Conservation (phyloP, 2,797 vertebrate species). For the Zalophus californianus region DNA sequence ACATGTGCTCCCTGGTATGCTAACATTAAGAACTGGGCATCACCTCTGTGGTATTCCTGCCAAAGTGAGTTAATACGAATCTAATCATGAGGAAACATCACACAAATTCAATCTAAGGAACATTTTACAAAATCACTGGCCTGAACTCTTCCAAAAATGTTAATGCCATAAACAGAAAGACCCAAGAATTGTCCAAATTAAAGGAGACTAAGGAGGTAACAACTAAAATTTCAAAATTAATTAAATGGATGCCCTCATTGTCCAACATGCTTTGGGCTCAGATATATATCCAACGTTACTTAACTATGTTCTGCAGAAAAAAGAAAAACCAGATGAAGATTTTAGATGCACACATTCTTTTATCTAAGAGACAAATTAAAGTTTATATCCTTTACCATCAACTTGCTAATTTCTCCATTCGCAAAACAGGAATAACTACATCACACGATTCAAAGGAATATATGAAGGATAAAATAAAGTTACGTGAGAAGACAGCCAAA, state of each 20-base stretch:
- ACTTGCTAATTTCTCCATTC: conserved; percentile 42
- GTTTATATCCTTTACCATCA: neutral
- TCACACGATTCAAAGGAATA: neutral
- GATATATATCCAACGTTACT: neutral
- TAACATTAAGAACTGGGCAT: neutral
- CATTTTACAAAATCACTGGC: neutral
- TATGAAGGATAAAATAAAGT: conserved; percentile 13
- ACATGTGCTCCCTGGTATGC: neutral
- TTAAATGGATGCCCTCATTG: neutral
- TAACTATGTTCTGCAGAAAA: neutral
- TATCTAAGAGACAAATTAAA: conserved; percentile 18
- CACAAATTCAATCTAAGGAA: neutral
- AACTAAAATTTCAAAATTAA: conserved; percentile 29
- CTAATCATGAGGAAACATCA: conserved; percentile 1
- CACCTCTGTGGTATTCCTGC: neutral
- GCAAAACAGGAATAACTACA: neutral
- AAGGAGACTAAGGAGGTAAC: neutral
- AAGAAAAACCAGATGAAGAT: conserved; percentile 24
- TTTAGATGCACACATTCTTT: neutral
- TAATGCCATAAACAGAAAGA: conserved; percentile 12
- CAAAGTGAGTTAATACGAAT: neutral
- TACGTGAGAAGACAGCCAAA: neutral
- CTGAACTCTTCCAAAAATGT: neutral
- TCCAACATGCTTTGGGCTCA: conserved; percentile 32
- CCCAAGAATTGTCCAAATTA: neutral